Conservation (phyloP, 2,888 invertebrate genomes). For the Plusia festucae region DNA sequence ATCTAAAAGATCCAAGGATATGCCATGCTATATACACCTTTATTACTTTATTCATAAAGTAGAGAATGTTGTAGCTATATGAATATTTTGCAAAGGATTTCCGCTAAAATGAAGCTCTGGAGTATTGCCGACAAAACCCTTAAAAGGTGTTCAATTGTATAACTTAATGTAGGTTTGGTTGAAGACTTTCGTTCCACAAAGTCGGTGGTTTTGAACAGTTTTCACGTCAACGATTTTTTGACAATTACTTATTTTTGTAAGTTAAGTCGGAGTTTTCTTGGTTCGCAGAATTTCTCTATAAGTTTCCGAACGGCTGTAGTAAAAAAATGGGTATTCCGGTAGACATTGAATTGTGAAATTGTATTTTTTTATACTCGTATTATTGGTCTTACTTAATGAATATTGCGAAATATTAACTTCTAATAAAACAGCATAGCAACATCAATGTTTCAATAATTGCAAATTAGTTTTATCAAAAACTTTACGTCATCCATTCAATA, state of each 20-base stretch:
- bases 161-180: constrained; percentile 67
- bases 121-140: constrained; percentile 72
- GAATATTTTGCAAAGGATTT: constrained; percentile 64
- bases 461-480: not conserved
- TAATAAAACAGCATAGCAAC: not conserved
- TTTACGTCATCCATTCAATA: not conserved
- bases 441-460: not conserved
- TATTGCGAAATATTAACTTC: not conserved
- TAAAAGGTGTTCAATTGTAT: constrained; percentile 86
- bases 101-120: constrained; percentile 70
- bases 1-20: constrained; percentile 53
- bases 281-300: constrained; percentile 23
- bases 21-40: constrained; percentile 39
- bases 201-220: constrained; percentile 72
- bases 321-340: constrained; percentile 17
- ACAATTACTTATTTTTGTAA: constrained; percentile 43
- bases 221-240: constrained; percentile 75
- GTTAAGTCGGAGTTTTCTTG: constrained; percentile 9
- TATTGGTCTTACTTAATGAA: not conserved
- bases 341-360: not conserved
- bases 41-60: constrained; percentile 32
- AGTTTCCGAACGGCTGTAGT: not conserved
- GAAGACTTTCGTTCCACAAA: constrained; percentile 57
- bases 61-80: constrained; percentile 28
- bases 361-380: not conserved